Conservation (phyloP, 2,888 invertebrate genomes). For the Pristionchus fissidentatus region DNA sequence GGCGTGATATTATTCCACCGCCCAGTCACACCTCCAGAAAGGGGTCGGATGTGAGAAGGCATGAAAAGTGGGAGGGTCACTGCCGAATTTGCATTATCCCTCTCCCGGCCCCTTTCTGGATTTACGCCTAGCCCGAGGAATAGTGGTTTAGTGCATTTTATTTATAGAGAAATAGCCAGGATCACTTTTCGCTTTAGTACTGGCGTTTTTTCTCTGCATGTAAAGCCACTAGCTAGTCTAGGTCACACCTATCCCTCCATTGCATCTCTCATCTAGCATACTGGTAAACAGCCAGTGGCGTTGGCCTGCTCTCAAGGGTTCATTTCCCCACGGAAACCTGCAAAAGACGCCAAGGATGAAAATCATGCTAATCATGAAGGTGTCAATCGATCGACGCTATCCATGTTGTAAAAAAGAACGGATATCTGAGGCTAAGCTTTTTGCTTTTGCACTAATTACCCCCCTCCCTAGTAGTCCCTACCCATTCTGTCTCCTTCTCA, state of each 20-base stretch:
- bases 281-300: not conserved
- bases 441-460: no score
- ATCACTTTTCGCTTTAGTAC: not conserved
- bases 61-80: no score
- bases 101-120: no score
- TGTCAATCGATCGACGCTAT: constrained; percentile 33
- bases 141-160: no score
- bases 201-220: not conserved
- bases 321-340: not conserved
- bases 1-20: no score
- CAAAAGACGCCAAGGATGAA: constrained; percentile 10
- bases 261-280: not conserved
- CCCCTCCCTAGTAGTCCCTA: no score
- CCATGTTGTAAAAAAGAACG: constrained; percentile 41
- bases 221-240: not conserved
- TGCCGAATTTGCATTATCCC: no score
- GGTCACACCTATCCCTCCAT: not conserved
- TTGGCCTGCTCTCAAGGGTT: not conserved
- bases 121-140: no score
- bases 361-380: constrained; percentile 42
- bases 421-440: constrained; percentile 43
- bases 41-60: no score
- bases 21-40: no score
- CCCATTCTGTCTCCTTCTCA: no score
- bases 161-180: no score